These are phyloP conservation scores for Pygoscelis adeliae DNA, from an alignment of 2,113 vertebrate species.

Conservation along the genomic window DNA sequence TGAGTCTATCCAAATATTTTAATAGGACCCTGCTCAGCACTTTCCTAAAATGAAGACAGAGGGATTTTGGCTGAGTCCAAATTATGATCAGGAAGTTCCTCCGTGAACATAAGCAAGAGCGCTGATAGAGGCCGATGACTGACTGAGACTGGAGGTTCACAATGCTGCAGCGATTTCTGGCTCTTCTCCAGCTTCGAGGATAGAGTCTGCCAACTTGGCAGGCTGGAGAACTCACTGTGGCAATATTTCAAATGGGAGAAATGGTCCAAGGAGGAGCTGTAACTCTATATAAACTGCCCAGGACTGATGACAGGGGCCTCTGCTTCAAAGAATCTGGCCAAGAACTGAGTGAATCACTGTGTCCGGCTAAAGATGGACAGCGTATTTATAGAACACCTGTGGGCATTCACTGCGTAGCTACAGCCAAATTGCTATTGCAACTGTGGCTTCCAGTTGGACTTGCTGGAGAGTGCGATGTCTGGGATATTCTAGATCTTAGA, in stretches of 20 bases:
- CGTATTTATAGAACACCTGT: conserved; percentile 50
- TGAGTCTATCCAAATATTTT: conserved; percentile 47
- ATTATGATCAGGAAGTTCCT: conserved; percentile 54
- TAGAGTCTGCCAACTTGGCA: conserved; percentile 79
- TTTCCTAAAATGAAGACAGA: conserved; percentile 48
- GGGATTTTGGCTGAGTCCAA: conserved; percentile 38
- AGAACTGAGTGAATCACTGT: conserved; percentile 35
- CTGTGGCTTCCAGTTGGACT: conserved; percentile 22
- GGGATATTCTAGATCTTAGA: neutral
- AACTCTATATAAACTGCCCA: conserved; percentile 74
- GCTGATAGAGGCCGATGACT: conserved; percentile 66
- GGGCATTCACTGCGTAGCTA: conserved; percentile 25
- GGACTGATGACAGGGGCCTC: conserved; percentile 66
- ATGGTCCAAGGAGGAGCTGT: conserved; percentile 75
- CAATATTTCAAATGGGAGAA: conserved; percentile 79
- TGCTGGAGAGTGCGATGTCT: neutral
- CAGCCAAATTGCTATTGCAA: conserved; percentile 63
- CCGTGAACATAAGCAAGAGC: conserved; percentile 38
- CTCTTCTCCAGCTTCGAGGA: conserved; percentile 62
- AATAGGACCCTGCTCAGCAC: conserved; percentile 20
- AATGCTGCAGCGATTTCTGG: conserved; percentile 67
- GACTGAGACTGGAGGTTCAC: conserved; percentile 71
- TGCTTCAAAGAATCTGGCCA: conserved; percentile 65
- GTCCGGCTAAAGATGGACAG: conserved; percentile 41
- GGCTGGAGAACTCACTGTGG: conserved; percentile 64